Evolutionary conservation across 2,888 invertebrate genomes (phyloP).

Genomic region (Pammene fasciana): DNA sequence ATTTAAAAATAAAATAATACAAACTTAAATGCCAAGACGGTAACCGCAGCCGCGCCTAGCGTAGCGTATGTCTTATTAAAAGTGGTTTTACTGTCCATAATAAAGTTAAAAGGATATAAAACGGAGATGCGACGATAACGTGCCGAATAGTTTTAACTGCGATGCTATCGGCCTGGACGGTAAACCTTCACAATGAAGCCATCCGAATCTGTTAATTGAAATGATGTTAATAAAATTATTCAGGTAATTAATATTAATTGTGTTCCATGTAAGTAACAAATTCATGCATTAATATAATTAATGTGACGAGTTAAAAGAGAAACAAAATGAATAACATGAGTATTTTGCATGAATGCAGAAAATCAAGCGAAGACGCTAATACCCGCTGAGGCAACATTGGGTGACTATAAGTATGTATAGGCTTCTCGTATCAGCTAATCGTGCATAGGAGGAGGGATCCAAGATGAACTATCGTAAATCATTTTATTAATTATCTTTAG

Average conservation of each 20-base stretch:
- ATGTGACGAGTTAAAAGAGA: neutral
- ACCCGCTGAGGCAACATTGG: too few species aligned
- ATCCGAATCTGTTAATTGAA: conserved; percentile 33
- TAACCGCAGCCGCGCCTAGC: conserved; percentile 27
- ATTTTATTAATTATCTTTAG: too few species aligned
- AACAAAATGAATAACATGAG: neutral
- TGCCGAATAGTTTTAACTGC: conserved; percentile 34
- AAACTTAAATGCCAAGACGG: conserved; percentile 12
- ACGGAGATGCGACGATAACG: conserved; percentile 37
- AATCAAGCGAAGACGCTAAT: neutral
- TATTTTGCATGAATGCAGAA: neutral
- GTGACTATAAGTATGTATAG: too few species aligned
- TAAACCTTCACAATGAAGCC: conserved; percentile 30
- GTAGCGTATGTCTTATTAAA: conserved; percentile 42
- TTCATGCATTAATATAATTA: neutral
- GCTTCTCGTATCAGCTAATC: too few species aligned
- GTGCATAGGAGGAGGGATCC: too few species aligned
- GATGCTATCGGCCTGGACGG: conserved; percentile 28
- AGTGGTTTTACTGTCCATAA: conserved; percentile 45
- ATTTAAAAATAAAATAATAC: conserved; percentile 2
- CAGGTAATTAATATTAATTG: conserved; percentile 26
- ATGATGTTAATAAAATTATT: conserved; percentile 33
- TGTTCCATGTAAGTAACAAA: conserved; percentile 7
- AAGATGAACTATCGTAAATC: too few species aligned
- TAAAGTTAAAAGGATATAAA: conserved; percentile 40